A percentile compares a stretch with the other conserved stretches of the same genome.
phyloP scores from a whole-genome alignment of 2,888 invertebrate species.

The Cyaniris semiargus region DNA sequence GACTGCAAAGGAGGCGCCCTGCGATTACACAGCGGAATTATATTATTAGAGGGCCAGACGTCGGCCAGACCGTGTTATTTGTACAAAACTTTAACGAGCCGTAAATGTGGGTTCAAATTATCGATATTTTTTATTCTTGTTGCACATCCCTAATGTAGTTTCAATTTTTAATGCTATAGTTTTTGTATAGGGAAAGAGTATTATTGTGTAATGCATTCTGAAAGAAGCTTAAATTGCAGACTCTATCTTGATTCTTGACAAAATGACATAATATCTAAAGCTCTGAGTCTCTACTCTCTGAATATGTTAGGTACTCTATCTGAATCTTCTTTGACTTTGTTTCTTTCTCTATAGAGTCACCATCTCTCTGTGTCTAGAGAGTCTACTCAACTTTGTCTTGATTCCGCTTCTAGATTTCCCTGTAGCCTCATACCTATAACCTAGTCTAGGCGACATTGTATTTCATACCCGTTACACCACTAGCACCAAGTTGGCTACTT shows the following conservation, averaged over 20 bases:
- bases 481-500: not conserved
- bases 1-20: conserved; percentile 10
- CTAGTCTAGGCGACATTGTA: not conserved
- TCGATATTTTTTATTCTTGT: not conserved
- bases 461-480: not conserved
- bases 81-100: conserved; percentile 21
- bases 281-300: no score
- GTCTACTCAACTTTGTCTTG: no score
- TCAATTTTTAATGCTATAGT: not conserved
- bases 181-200: not conserved
- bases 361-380: no score
- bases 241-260: no score
- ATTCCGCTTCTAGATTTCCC: no score
- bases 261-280: no score
- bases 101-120: conserved; percentile 7
- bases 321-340: no score
- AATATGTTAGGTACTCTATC: no score
- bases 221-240: not conserved
- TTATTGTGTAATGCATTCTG: not conserved
- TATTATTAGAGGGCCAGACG: conserved; percentile 17
- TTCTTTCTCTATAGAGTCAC: no score
- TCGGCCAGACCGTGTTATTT: conserved; percentile 8
- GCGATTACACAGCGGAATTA: not conserved
- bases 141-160: not conserved
- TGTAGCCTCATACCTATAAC: no score